Evolutionary conservation across 2,888 invertebrate species (phyloP), one percentile per base, ranked within the genome.

Genomic region (Callyntrura guangdongensis): DNA sequence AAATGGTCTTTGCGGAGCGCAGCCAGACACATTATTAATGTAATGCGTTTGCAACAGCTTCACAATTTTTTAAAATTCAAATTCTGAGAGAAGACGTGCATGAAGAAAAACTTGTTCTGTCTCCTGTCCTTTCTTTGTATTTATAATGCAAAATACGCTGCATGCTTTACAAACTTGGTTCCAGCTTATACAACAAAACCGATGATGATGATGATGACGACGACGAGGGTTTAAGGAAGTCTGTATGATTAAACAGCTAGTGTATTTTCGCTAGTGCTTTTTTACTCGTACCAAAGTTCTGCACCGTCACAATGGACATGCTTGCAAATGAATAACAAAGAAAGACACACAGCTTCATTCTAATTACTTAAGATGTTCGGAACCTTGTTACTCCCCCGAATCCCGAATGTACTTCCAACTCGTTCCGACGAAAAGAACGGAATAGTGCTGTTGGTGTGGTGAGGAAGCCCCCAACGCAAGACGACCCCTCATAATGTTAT

Each of bases 401-500:
- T 85, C 72, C 86, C 86, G 86, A 87, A 79, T 67, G 36, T 36
- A 36, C 3, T 36, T 36, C 36, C 79, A 64, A 36, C 49, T 45
- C 9, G 6, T 87, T 53, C 86, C 86, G 86, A 17, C 1, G n/a
- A 67, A 67, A 49, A 14, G 20, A 5, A 22, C 11, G 9, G 27
- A n/a, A n/a, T 47, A 0, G 20, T 61, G n/a, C 59, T 4, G 59
- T 82, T 8, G 27, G 20, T 67, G n/a, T 64, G 17, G 83, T 11
- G 36, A 64, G 53, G 72, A 36, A 67, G 45, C 56, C 74, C 47
- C 83, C 89, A 72, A 59, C 56, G 25, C 14, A 53, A 27, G 83
- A 45, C 89, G 83, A 64, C 83, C 89, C 89, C 83, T 89, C 61
- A 72, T 47, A 89, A 87, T 22, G 84, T 89, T 89, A 89, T 89